Conservation (phyloP, 2,888 invertebrate genomes). For the Leptopilina drosophilae region DNA sequence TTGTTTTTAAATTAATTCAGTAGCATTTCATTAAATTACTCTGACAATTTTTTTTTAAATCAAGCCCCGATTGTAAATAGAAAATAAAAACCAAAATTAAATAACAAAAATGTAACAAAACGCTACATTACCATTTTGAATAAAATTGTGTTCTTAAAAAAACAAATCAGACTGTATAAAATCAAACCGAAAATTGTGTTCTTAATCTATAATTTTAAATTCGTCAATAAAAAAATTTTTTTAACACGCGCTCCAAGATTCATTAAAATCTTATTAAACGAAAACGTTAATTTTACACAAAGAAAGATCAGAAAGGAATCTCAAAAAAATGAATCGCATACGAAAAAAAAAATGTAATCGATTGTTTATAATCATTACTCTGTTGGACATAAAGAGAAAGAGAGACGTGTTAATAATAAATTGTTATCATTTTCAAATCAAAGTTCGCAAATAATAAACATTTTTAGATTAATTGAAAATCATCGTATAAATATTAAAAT, state of each 20-base stretch:
- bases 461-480: not conserved
- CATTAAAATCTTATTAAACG: not conserved
- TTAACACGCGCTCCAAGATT: too few relatives aligned
- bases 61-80: constrained; percentile 4
- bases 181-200: constrained; percentile 42
- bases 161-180: constrained; percentile 2
- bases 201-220: not conserved
- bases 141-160: not conserved
- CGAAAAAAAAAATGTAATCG: not conserved
- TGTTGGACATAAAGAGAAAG: too few relatives aligned
- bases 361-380: too few relatives aligned
- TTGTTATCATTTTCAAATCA: not conserved
- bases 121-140: not conserved
- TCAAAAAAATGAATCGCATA: not conserved
- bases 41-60: not conserved
- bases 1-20: too few relatives aligned
- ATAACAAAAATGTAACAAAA: not conserved
- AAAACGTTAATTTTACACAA: too few relatives aligned
- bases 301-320: too few relatives aligned
- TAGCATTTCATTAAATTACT: not conserved
- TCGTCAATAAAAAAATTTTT: too few relatives aligned
- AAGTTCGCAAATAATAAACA: not conserved
- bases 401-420: not conserved
- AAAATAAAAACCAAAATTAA: not conserved
- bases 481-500: not conserved